A percentile compares a stretch with the other conserved stretches of the same genome.
Evolutionary conservation across 2,888 invertebrate species (phyloP).

Genomic region (Cheilosia soror): DNA sequence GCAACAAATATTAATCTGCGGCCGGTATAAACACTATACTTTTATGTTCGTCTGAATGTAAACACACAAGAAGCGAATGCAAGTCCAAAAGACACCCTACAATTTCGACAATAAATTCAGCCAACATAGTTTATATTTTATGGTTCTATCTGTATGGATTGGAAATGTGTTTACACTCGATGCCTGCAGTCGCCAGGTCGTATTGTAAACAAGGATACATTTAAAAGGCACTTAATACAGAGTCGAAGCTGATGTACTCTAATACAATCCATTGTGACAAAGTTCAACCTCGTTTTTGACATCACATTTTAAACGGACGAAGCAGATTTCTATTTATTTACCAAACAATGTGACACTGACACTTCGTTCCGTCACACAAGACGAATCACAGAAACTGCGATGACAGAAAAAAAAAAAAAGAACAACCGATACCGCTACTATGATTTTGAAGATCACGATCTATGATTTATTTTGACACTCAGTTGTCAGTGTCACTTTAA

Average conservation of each 20-base stretch:
- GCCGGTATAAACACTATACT: too few relatives aligned
- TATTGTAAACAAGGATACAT: too few relatives aligned
- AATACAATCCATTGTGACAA: neutral
- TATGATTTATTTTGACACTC: slow-evolving; percentile 65
- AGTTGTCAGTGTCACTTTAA: slow-evolving; percentile 39
- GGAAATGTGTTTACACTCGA: too few relatives aligned
- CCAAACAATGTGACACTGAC: slow-evolving; percentile 44
- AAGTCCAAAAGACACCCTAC: too few relatives aligned
- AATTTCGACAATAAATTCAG: too few relatives aligned
- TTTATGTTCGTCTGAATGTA: too few relatives aligned
- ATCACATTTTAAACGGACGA: neutral
- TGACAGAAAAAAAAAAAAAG: neutral
- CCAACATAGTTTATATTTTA: too few relatives aligned
- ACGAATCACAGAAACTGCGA: neutral
- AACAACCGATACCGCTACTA: slow-evolving; percentile 62
- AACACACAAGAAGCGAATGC: too few relatives aligned
- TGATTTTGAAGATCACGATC: slow-evolving; percentile 52
- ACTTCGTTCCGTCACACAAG: slow-evolving; percentile 16
- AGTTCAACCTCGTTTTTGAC: neutral
- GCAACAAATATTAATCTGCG: too few relatives aligned
- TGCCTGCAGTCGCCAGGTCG: too few relatives aligned
- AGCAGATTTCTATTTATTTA: slow-evolving; percentile 48
- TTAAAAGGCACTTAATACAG: too few relatives aligned
- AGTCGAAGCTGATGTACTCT: neutral
- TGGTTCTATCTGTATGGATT: too few relatives aligned